These are phyloP conservation scores for Sminthopsis crassicaudata DNA, from an alignment of 2,113 vertebrate species.

Conservation along the genomic window DNA sequence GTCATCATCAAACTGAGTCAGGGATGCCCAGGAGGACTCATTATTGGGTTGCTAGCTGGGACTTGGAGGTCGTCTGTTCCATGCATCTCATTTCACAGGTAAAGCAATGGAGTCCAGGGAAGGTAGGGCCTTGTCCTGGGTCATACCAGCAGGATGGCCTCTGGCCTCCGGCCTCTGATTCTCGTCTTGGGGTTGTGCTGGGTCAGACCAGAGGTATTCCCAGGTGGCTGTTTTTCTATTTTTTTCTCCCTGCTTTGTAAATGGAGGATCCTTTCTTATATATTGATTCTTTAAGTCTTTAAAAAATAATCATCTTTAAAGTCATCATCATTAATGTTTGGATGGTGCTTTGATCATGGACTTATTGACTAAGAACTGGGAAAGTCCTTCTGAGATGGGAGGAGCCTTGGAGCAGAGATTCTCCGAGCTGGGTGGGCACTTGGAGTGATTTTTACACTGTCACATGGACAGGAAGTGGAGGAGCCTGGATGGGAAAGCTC, in stretches of 20 bases:
- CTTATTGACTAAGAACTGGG: not conserved
- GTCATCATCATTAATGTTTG: not conserved
- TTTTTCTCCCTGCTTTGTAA: not conserved
- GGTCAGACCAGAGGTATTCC: not conserved
- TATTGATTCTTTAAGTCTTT: not conserved
- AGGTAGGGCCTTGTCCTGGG: no score
- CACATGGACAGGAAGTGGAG: not conserved
- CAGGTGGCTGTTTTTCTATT: not conserved
- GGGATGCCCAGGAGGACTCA: not conserved
- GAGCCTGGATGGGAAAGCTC: conserved; percentile 47
- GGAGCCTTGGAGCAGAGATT: not conserved
- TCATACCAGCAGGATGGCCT: not conserved
- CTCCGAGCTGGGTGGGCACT: not conserved
- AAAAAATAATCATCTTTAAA: not conserved
- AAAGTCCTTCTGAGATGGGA: not conserved
- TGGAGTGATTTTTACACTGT: not conserved
- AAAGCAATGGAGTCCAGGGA: not conserved
- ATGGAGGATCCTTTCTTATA: not conserved
- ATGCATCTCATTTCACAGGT: not conserved
- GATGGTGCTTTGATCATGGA: not conserved
- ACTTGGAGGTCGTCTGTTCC: not conserved
- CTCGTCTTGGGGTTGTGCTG: not conserved
- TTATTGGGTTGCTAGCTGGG: not conserved
- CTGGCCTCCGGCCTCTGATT: not conserved
- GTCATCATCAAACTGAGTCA: not conserved